These are phyloP conservation scores for Babyrousa celebensis DNA, from an alignment of 2,797 vertebrate species.

Conservation along the genomic window DNA sequence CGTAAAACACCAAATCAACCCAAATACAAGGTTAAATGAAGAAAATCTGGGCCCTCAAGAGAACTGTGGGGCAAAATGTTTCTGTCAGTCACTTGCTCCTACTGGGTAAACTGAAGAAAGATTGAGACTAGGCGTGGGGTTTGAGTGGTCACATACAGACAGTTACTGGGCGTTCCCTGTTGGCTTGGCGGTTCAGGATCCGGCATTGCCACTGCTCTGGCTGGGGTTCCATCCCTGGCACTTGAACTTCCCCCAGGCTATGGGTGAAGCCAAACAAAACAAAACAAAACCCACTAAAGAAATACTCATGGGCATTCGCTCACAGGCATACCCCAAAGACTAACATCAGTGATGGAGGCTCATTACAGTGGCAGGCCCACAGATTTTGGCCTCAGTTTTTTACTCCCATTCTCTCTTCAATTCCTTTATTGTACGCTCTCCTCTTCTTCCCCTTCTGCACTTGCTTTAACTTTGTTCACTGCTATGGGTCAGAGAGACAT, in stretches of 20 bases:
- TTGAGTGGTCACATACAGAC: neutral
- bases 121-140: neutral
- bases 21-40: neutral
- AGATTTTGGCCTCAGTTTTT: neutral
- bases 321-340: neutral
- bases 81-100: neutral
- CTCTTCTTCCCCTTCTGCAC: neutral
- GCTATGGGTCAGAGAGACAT: neutral
- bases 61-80: neutral
- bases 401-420: neutral
- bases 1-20: neutral
- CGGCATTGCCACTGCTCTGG: too few species aligned
- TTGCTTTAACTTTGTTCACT: neutral
- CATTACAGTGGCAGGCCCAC: too few species aligned
- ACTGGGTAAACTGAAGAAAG: neutral
- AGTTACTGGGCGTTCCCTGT: too few species aligned
- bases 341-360: fast-evolving
- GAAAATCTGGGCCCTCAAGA: neutral
- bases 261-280: too few species aligned
- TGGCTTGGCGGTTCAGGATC: too few species aligned
- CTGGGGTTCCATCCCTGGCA: too few species aligned
- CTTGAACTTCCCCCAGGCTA: too few species aligned
- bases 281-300: too few species aligned
- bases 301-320: too few species aligned
- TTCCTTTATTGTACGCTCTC: neutral